Base-by-base conservation (phyloP, 2,888 invertebrate species). In the Neoaliturus tenellus region DNA sequence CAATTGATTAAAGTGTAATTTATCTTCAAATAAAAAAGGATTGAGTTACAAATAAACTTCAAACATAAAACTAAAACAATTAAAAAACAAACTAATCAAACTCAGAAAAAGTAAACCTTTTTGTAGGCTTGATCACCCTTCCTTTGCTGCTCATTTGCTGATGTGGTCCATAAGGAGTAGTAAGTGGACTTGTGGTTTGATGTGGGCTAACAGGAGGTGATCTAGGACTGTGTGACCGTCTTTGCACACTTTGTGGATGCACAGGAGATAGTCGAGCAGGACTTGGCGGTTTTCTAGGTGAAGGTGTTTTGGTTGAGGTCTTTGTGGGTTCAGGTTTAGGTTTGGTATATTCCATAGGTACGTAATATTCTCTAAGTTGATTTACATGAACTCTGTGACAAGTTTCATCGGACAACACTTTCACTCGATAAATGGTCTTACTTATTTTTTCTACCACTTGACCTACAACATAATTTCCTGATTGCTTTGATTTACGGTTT, bases 371-470 rank as follows among this genome's bases (percentile, higher is more conserved):
- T 33, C 31, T 28, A 31, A 73, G 73, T 73, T 73, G 73, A 20
- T 31, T 73, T 12, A 73, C 33, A 73, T 73, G 73, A 14, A 73
- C 73, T 33, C 8, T 73, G 35, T 28, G 73, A 14, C 17, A 28
- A n/a, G 33, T 73, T 17, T 28, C 33, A 35, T 35, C 35, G 6
- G 35, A 35, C 3, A n/a, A 35, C 12, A 28, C 35, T 17, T 23
- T 33, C n/a, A n/a, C n/a, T n/a, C n/a, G n/a, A n/a, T n/a, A n/a
- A n/a, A n/a, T n/a, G n/a, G n/a, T n/a, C n/a, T 73, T 23, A n/a
- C 31, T 73, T 28, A 35, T 35, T 39, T 33, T 73, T 12, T 33
- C 33, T n/a, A 3, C 5, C 33, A 28, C 23, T 55, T 55, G n/a
- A 55, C 55, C 55, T 20, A 55, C n/a, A 4, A 55, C 55, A 55